Base-by-base conservation (phyloP, 2,888 invertebrate genomes). In the Callyntrura guangdongensis region DNA sequence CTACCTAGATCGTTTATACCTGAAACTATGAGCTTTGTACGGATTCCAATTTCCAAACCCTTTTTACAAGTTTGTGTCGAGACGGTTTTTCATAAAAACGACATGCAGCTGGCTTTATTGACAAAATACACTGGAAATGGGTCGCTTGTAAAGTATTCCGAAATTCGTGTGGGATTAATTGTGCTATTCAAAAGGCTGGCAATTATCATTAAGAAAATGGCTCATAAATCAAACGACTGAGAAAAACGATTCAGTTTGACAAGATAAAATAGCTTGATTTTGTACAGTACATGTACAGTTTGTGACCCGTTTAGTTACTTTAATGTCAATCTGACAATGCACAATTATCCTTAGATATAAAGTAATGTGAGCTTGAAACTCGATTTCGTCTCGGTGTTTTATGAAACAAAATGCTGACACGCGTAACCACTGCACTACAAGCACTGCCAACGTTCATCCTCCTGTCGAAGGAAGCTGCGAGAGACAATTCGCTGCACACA, bases 161-260 rank as follows among this genome's bases (percentile, higher is more conserved):
- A 0, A 5, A 47, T 45, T 64, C 17, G 27, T 12, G 53, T 36
- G n/a, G n/a, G 86, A 87, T 87, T 87, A 61, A 87, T 79, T 79
- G 20, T 85, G 27, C 53, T 49, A 69, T 86, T 72, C 45, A 47
- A 81, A 86, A 86, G 64, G 64, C 22, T 59, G 64, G 64, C 79
- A 87, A 87, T 87, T 87, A 87, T 64, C 64, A 67, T 81, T 87
- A 36, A 59, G 67, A 87, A 77, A 81, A 81, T 87, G 86, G 77
- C n/a, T 25, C 86, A 79, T 87, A 87, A 87, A 87, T 87, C 86
- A 87, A 77, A 47, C 20, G 17, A 12, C 22, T 36, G 53, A 67
- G 36, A 56, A 69, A 85, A 59, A 47, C 1, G 6, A 17, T 17
- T n/a, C 27, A 5, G 36, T 2, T 11, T 53, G 79, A 36, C 79